Base-by-base conservation (phyloP, 2,888 invertebrate species). In the Disparrhopalites patrizii region DNA sequence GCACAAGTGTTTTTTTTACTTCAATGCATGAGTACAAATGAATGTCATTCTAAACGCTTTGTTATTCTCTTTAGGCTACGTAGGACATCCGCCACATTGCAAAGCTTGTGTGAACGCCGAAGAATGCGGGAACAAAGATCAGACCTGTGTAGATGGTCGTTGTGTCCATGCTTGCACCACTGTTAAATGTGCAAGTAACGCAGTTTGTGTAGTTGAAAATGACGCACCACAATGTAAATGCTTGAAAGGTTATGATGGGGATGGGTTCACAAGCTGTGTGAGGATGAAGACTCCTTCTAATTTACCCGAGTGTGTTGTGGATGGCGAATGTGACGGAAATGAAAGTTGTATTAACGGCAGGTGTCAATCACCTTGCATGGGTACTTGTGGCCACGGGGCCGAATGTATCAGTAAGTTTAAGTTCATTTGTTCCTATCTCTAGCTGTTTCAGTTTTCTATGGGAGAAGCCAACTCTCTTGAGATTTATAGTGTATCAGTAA, bases 161-260 rank as follows among this genome's bases (percentile, higher is more conserved):
- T 75, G 75, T 65, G 75, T 75, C 31, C 75, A 75, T 64, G 71
- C 75, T 15, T 75, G 75, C 40, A 72, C 75, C 1, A 73, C 75
- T 0, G 70, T 75, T 10, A 68, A 69, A 13, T 75, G 75, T 56
- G 71, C 73, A 0, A 64, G 62, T 18, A 73, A 73, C 50, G 75
- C 75, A 10, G 75, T 75, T 7, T 75, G 75, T 55, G 73, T 75
- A 2, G 71, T 75, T 13, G 75, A 75, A 50, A 68, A 73, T 33
- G 73, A 72, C 18, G 64, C 61, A 2, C 71, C 75, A 3, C 67
- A 70, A 25, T 75, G 72, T 56, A 69, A 70, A 62, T 68, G 68
- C 50, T 52, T 70, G 23, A 67, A 70, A 30, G 74, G 75, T 3
- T 75, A 70, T 40, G 73, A 73, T 62, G 75, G 75, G 13, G 73